Base-by-base conservation (phyloP, 2,797 vertebrate genomes). In the Cryptoblepharus egeriae region DNA sequence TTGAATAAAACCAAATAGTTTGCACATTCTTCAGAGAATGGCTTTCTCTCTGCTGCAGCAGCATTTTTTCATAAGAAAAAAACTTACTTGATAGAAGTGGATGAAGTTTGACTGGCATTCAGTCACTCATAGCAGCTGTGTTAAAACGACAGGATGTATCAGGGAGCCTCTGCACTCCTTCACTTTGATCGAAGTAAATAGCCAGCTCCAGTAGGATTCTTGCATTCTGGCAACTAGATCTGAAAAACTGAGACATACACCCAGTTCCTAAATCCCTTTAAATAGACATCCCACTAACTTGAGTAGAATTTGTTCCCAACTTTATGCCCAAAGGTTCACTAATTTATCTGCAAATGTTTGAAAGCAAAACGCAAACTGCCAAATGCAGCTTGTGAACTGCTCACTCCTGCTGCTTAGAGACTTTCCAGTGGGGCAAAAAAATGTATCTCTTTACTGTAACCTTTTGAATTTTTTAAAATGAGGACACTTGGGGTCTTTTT, bases 161-260 rank as follows among this genome's bases (percentile, higher is more conserved):
- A 28, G 12, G 30, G 75, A 42, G 52, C 4, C 6, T 30, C 61
- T n/a, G 0, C 57, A 68, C n/a, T 79, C 6, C 45, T 15, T 75
- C 57, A 8, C 68, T 85, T 49, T 67, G 49, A 20, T 76, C 79
- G 79, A 35, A 28, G 57, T 78, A 85, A 71, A 67, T 1, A 11
- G 4, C 39, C 10, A 71, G 3, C 22, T 26, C 28, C 72, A 75
- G 28, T 5, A 80, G 18, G 30, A 12, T 37, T 39, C 20, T 22
- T 5, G 11, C 55, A 24, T 22, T 12, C 37, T 77, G 12, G 8
- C 32, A 39, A 15, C 10, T 30, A 71, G 18, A 7, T 70, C 35
- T 72, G 61, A 57, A 30, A 86, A 77, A 58, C 30, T 7, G 68
- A 63, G 3, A n/a, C 42, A 39, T 70, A 75, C 61, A 85, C 68